Conservation (phyloP, 2,797 vertebrate species). For the Rhinophrynus dorsalis region DNA sequence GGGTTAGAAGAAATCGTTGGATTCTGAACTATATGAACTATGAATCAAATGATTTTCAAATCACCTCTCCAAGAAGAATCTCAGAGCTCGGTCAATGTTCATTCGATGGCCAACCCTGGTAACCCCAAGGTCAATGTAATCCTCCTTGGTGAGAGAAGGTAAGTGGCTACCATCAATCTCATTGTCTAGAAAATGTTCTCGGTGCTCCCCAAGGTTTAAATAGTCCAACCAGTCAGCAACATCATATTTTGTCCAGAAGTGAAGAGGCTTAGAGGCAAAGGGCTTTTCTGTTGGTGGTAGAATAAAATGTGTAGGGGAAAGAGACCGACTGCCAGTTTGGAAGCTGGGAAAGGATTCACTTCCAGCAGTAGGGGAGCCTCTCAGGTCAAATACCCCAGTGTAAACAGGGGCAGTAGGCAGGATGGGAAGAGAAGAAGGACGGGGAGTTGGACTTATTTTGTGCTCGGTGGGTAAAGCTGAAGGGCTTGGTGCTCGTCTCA, state of each 20-base stretch:
- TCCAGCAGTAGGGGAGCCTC: slow-evolving; percentile 77
- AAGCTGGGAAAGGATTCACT: slow-evolving; percentile 78
- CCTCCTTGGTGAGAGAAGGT: slow-evolving; percentile 92
- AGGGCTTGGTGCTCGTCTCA: slow-evolving; percentile 83
- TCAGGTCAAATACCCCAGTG: slow-evolving; percentile 83
- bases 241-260: slow-evolving; percentile 95
- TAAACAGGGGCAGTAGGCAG: slow-evolving; percentile 74
- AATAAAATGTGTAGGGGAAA: slow-evolving; percentile 88
- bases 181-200: slow-evolving; percentile 91
- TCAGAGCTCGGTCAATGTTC: slow-evolving; percentile 92
- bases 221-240: slow-evolving; percentile 93
- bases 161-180: slow-evolving; percentile 93
- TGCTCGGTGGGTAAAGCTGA: slow-evolving; percentile 84
- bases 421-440: slow-evolving; percentile 80
- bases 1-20: slow-evolving; percentile 23
- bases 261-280: slow-evolving; percentile 89
- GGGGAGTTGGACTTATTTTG: slow-evolving; percentile 78
- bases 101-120: slow-evolving; percentile 94
- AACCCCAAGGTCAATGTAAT: slow-evolving; percentile 91
- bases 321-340: slow-evolving; percentile 72
- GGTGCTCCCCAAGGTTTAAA: slow-evolving; percentile 88
- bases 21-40: slow-evolving; percentile 23
- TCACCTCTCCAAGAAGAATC: slow-evolving; percentile 89
- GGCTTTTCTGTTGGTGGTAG: slow-evolving; percentile 83
- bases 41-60: slow-evolving; percentile 55